Conservation (phyloP, 1,140 invertebrate species). For the Paraescarpia echinospica region DNA sequence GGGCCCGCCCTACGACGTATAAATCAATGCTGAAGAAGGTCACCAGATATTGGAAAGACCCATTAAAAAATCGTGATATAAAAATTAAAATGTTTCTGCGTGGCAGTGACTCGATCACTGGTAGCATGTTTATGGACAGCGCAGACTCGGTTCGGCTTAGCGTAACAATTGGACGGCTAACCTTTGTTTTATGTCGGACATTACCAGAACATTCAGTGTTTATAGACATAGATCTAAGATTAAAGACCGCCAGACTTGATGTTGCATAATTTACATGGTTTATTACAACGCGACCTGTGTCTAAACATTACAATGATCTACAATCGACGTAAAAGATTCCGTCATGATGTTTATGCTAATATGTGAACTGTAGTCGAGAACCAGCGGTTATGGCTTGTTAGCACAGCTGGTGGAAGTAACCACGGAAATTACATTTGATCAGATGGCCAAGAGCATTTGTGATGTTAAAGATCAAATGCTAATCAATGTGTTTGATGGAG, state of each 20-base stretch:
- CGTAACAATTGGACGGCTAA: background rate
- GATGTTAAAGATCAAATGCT: background rate
- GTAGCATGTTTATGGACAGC: background rate
- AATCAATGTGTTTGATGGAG: background rate
- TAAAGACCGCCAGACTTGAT: background rate
- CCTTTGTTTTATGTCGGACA: background rate
- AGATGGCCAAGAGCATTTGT: background rate
- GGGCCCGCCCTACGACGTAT: background rate
- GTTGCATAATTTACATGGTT: background rate
- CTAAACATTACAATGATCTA: background rate
- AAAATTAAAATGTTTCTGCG: background rate
- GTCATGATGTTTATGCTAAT: background rate
- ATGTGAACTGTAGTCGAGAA: background rate
- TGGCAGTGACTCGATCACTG: background rate
- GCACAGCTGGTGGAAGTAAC: background rate
- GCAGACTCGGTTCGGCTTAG: background rate
- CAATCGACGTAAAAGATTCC: background rate
- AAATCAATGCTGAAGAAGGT: background rate
- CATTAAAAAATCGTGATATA: background rate
- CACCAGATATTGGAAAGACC: background rate
- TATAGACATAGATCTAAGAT: background rate
- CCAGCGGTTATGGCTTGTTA: background rate
- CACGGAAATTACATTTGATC: background rate
- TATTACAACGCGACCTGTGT: background rate
- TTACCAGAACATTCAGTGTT: background rate